Base-by-base conservation (phyloP, 2,797 vertebrate species). In the Chiroxiphia lanceolata region DNA sequence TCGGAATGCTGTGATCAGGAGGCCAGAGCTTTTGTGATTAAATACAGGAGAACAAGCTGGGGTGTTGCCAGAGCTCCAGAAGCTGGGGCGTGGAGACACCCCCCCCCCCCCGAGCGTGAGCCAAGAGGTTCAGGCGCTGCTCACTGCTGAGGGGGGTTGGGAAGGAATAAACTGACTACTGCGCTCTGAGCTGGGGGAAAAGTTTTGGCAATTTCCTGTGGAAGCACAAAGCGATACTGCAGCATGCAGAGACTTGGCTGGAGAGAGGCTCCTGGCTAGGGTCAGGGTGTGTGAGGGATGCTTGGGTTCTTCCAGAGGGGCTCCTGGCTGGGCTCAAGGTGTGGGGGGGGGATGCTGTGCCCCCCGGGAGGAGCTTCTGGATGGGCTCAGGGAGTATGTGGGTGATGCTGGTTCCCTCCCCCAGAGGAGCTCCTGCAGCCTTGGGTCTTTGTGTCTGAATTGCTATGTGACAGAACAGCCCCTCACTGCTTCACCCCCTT, bases 231-330 rank as follows among this genome's bases (percentile, higher is more conserved):
- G 57, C 16, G 59, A 26, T 42, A 16, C 20, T 13, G 42, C 51
- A 40, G 75, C 0, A 0, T 5, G 9, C 7, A 27, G n/a, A 34
- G 15, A 22, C 15, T 2, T 6, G 33, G 69, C 40, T 50, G 56
- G 50, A 44, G 2, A 38, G 47, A 25, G 33, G 54, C 23, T 87
- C 27, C 38, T 1, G 75, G 10, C 59, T 53, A 25, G 29, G 20
- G 14, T 27, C 23, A 44, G 67, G 33, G 21, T 9, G 12, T 42
- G 42, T 9, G 22, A 13, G 33, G 40, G 45, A 60, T 40, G 40
- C 64, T 47, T 22, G 21, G 19, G 50, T 33, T 19, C 7, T 21
- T 48, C 3, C 5, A 2, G 10, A 38, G 36, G 31, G 8, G 31
- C 10, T 67, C 45, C 38, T 60, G 61, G n/a, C 17, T 53, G 53